phyloP scores from a whole-genome alignment of 2,113 vertebrate genomes.

The Hucho hucho region DNA sequence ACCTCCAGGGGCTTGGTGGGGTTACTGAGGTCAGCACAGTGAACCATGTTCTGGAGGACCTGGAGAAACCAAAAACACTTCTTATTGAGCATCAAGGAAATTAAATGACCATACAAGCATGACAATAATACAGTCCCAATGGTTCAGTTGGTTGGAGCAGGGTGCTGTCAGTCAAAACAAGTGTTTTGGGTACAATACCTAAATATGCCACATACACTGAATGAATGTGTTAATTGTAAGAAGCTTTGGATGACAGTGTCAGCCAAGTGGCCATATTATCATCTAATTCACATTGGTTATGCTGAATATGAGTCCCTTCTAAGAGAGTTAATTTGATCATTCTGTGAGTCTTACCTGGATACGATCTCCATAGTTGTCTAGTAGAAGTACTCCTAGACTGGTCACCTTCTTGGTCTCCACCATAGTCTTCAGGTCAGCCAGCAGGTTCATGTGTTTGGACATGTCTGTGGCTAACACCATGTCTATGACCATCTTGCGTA shows the following conservation, averaged over 20 bases:
- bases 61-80: slow-evolving; percentile 35
- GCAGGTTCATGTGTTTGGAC: slow-evolving; percentile 94
- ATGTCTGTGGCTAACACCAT: slow-evolving; percentile 94
- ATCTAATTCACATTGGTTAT: too few relatives aligned
- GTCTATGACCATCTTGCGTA: slow-evolving; percentile 90
- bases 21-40: slow-evolving; percentile 92
- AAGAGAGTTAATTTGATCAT: too few relatives aligned
- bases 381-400: slow-evolving; percentile 84
- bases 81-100: background rate
- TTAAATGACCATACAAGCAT: too few relatives aligned
- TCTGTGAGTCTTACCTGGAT: slow-evolving; percentile 79
- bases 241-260: too few relatives aligned
- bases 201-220: too few relatives aligned
- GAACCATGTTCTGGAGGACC: slow-evolving; percentile 93
- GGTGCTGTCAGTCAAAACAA: background rate
- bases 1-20: slow-evolving; percentile 88
- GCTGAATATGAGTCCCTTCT: too few relatives aligned
- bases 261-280: too few relatives aligned
- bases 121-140: background rate
- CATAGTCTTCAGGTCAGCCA: slow-evolving; percentile 96
- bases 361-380: slow-evolving; percentile 91
- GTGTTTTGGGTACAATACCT: too few relatives aligned
- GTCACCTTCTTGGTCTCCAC: slow-evolving; percentile 96
- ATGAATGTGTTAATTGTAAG: too few relatives aligned
- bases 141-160: background rate